Evolutionary conservation across 2,113 vertebrate species (phyloP), one percentile per base, ranked within the genome.

Genomic region (Pterocles gutturalis): DNA sequence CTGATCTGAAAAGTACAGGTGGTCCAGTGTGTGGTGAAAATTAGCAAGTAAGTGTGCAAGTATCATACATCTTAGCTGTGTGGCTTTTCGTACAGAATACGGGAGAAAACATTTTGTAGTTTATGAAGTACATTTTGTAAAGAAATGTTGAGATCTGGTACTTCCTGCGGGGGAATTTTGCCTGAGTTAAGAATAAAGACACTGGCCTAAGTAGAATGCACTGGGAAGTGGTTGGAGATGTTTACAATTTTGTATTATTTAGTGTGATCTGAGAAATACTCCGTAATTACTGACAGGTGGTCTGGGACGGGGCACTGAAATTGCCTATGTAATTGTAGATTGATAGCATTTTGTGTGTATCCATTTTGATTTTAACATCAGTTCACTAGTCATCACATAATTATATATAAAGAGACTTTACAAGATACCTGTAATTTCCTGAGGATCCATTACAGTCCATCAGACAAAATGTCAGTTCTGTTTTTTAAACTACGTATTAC

Each of bases 381-480:
- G 82, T 77, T 89, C 69, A 64, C 57, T 77, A 69, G 65, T 77
- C 62, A 79, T 79, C 54, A 33, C 51, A 62, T 93, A 94, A 96
- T 93, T 95, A 90, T 49, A 85, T 21, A 49, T 83, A 73, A 80
- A 91, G 49, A 69, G 41, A 62, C 29, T 93, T 83, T 38, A 43
- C 13, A 67, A 90, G 66, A 73, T 94, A 77, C 46, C 46, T 93
- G 46, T 77, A 90, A 92, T 94, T 95, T 96, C 33, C 91, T 55
- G 49, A 80, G 75, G 58, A 70, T 90, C 70, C 46, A 83, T 94
- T 94, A 86, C 67, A 70, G 43, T 70, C 41, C 62, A 64, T 90
- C 67, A 93, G 49, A 34, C 62, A 93, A 93, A 93, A 92, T 89
- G 78, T 18, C 53, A 33, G 31, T 76, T 94, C 49, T 45, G 15